phyloP scores from a whole-genome alignment of 2,888 invertebrate species.

The Balanococcus diminutus region DNA sequence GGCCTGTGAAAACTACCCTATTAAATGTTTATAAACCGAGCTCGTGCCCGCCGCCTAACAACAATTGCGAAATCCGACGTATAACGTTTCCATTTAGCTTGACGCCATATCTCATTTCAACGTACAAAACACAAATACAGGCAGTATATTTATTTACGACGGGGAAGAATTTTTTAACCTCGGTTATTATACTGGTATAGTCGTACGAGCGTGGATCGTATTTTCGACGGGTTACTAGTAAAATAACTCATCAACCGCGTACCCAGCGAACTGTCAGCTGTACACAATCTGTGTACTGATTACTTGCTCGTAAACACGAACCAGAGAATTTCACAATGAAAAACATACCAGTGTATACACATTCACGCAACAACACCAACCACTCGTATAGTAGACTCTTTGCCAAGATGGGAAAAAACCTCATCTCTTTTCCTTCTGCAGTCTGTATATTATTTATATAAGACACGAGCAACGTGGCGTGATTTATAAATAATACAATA shows the following conservation, averaged over 20 bases:
- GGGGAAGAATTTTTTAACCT: neutral
- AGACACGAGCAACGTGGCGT: neutral
- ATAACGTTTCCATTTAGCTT: neutral
- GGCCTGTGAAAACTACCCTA: neutral
- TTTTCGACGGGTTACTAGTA: neutral
- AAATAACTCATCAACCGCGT: neutral
- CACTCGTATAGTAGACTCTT: too few species aligned
- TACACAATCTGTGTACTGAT: neutral
- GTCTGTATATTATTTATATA: too few species aligned
- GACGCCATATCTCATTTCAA: too few species aligned
- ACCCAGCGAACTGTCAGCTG: neutral
- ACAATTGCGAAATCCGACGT: neutral
- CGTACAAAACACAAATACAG: too few species aligned
- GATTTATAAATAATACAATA: constrained; percentile 11
- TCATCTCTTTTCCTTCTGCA: neutral
- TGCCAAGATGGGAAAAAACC: neutral
- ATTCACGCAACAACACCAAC: neutral
- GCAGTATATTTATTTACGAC: neutral
- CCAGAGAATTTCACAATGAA: neutral
- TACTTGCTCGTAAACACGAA: constrained; percentile 5
- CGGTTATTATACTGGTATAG: too few species aligned
- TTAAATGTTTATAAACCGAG: neutral
- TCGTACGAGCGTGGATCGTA: neutral
- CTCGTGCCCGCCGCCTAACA: neutral
- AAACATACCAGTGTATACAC: neutral